A percentile compares a stretch with the other conserved stretches of the same genome.
Conservation (phyloP, 1,140 invertebrate genomes). For the Drosophila nigrodunni region DNA sequence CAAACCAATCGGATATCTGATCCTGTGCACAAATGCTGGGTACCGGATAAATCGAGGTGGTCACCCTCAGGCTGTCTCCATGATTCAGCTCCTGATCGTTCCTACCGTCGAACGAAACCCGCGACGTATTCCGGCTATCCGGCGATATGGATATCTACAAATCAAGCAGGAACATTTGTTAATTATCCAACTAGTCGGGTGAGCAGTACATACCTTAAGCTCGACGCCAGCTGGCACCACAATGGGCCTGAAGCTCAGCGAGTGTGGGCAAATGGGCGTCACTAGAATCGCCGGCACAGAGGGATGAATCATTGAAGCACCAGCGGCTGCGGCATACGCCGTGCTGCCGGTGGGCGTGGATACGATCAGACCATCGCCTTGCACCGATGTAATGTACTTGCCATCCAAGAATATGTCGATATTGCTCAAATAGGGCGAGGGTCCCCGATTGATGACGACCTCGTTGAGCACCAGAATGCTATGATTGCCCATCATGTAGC, state of each 20-base stretch:
- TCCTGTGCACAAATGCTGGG: constrained; percentile 97
- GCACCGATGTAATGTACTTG: constrained; percentile 97
- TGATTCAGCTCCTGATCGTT: constrained; percentile 95
- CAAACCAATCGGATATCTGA: constrained; percentile 99
- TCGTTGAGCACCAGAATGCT: constrained; percentile 93
- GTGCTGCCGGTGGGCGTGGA: constrained; percentile 98
- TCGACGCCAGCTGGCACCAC: constrained; percentile 98
- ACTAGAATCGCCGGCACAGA: constrained; percentile 98
- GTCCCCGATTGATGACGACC: constrained; percentile 97
- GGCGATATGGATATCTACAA: constrained; percentile 95
- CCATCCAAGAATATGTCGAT: constrained; percentile 98
- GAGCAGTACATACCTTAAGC: constrained; percentile 90
- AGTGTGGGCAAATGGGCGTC: constrained; percentile 98
- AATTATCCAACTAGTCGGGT: background rate
- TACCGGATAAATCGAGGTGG: constrained; percentile 97
- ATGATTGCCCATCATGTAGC: constrained; percentile 38
- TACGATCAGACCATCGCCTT: constrained; percentile 97
- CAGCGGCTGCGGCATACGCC: constrained; percentile 98
- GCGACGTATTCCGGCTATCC: constrained; percentile 96
- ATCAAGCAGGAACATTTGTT: background rate
- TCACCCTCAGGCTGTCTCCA: constrained; percentile 97
- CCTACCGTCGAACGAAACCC: constrained; percentile 98
- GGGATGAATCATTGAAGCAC: constrained; percentile 98
- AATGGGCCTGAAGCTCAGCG: constrained; percentile 96
- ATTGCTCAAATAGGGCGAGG: constrained; percentile 97